phyloP scores from a whole-genome alignment of 2,888 invertebrate species.

The Trachelus troglodyta region DNA sequence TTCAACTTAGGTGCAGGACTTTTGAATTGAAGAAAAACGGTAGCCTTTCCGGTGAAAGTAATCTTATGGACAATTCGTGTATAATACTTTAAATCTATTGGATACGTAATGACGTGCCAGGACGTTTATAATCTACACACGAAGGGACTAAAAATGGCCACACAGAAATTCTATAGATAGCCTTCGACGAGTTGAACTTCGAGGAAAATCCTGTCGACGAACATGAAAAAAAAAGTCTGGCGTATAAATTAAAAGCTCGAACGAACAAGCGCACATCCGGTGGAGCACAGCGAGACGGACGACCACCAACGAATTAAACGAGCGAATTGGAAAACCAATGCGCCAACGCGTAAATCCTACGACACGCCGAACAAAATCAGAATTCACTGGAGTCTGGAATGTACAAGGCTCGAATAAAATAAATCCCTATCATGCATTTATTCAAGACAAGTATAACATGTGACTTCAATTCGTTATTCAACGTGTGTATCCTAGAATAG shows the following conservation, averaged over 20 bases:
- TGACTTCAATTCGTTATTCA: background rate
- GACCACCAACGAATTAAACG: constrained; percentile 24
- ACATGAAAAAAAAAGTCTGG: background rate
- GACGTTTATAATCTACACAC: too few relatives aligned
- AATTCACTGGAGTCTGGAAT: background rate
- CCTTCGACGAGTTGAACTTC: background rate
- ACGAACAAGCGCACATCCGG: constrained; percentile 9
- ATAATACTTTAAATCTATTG: background rate
- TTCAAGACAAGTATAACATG: background rate
- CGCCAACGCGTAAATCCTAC: constrained; percentile 26
- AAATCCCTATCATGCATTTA: background rate
- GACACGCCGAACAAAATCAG: background rate
- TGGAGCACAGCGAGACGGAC: constrained; percentile 23
- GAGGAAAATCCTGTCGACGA: background rate
- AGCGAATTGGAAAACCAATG: constrained; percentile 37
- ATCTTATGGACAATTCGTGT: background rate
- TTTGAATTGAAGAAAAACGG: background rate
- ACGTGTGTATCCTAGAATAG: background rate
- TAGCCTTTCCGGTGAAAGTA: background rate
- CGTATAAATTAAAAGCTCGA: background rate
- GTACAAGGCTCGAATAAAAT: background rate
- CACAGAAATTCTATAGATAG: background rate
- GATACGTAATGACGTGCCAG: too few relatives aligned
- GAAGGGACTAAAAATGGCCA: background rate
- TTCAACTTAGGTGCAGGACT: background rate